Base-by-base conservation (phyloP, 2,888 invertebrate genomes). In the Proisotoma minuta region DNA sequence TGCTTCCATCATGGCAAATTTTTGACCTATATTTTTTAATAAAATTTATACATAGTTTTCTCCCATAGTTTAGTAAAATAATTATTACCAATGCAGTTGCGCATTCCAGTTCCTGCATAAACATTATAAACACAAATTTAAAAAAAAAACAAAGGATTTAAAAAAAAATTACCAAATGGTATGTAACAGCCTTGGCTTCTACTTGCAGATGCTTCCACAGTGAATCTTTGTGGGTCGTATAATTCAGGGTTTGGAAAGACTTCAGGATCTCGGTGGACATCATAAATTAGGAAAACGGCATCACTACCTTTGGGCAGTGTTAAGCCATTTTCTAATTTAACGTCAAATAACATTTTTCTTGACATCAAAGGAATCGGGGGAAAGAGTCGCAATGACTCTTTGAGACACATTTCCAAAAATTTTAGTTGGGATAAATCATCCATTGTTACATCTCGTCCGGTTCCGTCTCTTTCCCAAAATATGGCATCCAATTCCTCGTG, bases 381-480 rank as follows among this genome's bases (percentile, higher is more conserved):
- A 22, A 22, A 54, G 8, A 54, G 4, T 22, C 54, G 28, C 3
- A 54, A 12, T 10, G 39, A 34, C 23, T 54, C 54, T 22, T 54
- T 54, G 15, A 54, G 10, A 24, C 54, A 54, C 34, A 54, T 34
- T 39, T 54, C 54, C 20, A 24, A 18, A 54, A 39, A 54, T 54
- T 29, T 27, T 3, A 54, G 10, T 18, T 54, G 10, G 3, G 20
- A 18, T 4, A 54, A 22, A 40, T 54, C 54, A 18, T 12, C 54
- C n/a, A 54, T n/a, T n/a, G 54, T 39, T 10, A 54, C 15, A 20
- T 52, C 52, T n/a, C 18, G 15, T 5, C 18, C 24, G 5, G 5
- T 26, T 4, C 50, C 24, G 3, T 39, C 39, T 8, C n/a, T 52
- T 15, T 52, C 29, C 43, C 43, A 43, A 52, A 52, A 52, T 5